Base-by-base conservation (phyloP, 2,888 invertebrate species). In the Lamproptera curius region DNA sequence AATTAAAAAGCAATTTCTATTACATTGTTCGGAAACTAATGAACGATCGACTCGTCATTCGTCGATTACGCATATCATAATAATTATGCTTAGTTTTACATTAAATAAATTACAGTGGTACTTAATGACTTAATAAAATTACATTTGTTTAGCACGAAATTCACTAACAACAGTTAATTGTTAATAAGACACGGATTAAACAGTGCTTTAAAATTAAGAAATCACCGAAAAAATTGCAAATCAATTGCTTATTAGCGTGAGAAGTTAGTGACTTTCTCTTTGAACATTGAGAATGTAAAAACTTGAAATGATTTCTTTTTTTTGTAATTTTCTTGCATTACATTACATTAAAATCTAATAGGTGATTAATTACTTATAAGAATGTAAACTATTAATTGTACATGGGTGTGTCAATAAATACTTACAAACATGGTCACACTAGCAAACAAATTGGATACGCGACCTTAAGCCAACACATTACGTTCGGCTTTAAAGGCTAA, bases 371-470 rank as follows among this genome's bases (percentile, higher is more conserved):
- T n/a, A n/a, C n/a, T n/a, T n/a, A n/a, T n/a, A n/a, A n/a, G n/a
- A n/a, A n/a, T n/a, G n/a, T n/a, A n/a, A n/a, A n/a, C n/a, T n/a
- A n/a, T n/a, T n/a, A n/a, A n/a, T n/a, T n/a, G n/a, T n/a, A n/a
- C n/a, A n/a, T n/a, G 38, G 42, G 47, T 42, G 42, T 42, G 47
- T 42, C 47, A 48, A 48, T 48, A 42, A 48, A 48, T 47, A 47
- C 47, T 47, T 38, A 37, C 37, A 37, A 46, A 33, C 37, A 46
- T 31, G 43, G 36, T 16, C 23, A 11, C 26, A 45, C 17, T 38
- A 11, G 17, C 17, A 6, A 15, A 41, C 42, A 1, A 3, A 16
- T 28, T 6, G 10, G 15, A 31, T 42, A 42, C 34, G 34, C 42
- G 31, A 38, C 20, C 16, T 38, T 38, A 23, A 26, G 26, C 42